These are phyloP conservation scores for Actinopyga echinites DNA, from an alignment of 53 echinoderm and acorn worm species.

Conservation along the genomic window DNA sequence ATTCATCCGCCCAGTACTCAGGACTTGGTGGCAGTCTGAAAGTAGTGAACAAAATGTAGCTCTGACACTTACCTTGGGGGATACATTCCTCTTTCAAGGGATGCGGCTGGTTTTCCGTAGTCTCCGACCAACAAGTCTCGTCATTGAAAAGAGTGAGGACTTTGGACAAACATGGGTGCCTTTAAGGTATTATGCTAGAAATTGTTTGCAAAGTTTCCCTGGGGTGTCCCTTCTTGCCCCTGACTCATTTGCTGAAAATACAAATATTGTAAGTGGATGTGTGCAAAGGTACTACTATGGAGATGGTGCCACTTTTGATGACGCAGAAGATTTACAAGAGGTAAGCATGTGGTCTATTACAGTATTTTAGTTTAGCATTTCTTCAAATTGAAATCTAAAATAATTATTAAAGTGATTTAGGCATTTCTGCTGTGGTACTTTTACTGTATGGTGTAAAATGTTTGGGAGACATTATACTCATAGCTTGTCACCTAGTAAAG, in stretches of 20 bases:
- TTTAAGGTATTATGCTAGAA: conserved; percentile 73
- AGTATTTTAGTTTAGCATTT: background rate
- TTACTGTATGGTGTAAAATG: no score
- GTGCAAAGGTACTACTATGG: conserved; percentile 75
- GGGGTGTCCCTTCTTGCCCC: conserved; percentile 31
- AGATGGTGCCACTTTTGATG: conserved; percentile 55
- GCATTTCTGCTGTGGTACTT: no score
- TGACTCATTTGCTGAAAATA: background rate
- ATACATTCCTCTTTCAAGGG: conserved; percentile 74
- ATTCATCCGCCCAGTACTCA: conserved; percentile 44
- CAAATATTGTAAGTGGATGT: conserved; percentile 46
- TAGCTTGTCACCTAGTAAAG: no score
- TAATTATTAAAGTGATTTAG: no score
- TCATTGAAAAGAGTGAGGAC: conserved; percentile 75
- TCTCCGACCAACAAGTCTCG: conserved; percentile 65
- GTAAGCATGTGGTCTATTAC: conserved; percentile 31
- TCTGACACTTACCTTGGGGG: conserved; percentile 54
- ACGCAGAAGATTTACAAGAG: conserved; percentile 66
- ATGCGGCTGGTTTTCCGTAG: conserved; percentile 72
- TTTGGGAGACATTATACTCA: no score
- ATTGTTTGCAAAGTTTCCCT: conserved; percentile 63
- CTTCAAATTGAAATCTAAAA: no score
- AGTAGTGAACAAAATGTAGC: conserved; percentile 52
- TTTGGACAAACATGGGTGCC: conserved; percentile 59
- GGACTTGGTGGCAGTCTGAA: conserved; percentile 94